Base-by-base conservation (phyloP, 2,797 vertebrate species). In the Crocodylus rhombifer region DNA sequence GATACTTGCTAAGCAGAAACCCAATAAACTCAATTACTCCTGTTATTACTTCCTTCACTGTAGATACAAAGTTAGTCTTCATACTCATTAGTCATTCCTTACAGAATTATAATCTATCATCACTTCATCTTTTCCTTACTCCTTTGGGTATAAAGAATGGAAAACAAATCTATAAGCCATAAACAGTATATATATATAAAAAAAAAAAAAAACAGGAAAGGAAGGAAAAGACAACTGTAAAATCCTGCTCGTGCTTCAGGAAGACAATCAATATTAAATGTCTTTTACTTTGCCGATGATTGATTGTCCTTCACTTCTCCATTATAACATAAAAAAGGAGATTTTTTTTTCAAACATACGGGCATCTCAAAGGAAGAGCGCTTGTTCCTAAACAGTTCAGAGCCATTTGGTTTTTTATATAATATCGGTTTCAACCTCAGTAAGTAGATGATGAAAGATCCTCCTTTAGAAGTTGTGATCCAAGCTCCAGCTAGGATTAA, bases 51-150 rank as follows among this genome's bases (percentile, higher is more conserved):
- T 57, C 80, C 82, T 71, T 25, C 74, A 77, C 61, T n/a, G 5
- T 11, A 63, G 67, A 79, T 90, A 20, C 81, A 56, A 21, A 55
- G 89, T 86, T 86, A 74, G 73, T 86, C 95, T 87, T 42, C 76
- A 55, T 90, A 78, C 94, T 96, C 84, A 93, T 95, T 93, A 94
- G 82, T 93, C 87, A 95, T 96, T 96, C 88, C n/a, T 86, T 73
- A 74, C 64, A 67, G 94, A 95, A 95, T 95, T 96, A 93, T 94
- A 92, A 94, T 95, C 90, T 93, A 86, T 96, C 95, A 94, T 80
- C 86, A 60, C 87, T 92, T 93, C 80, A 94, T 95, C 83, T 95
- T 94, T 88, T 62, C 84, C 73, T 4, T 75, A 33, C 17, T 94
- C 84, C 79, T 80, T 67, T 77, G 90, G 89, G 95, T 94, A 87